Evolutionary conservation across 2,888 invertebrate genomes (phyloP).

Genomic region (Cataglyphis cursor): DNA sequence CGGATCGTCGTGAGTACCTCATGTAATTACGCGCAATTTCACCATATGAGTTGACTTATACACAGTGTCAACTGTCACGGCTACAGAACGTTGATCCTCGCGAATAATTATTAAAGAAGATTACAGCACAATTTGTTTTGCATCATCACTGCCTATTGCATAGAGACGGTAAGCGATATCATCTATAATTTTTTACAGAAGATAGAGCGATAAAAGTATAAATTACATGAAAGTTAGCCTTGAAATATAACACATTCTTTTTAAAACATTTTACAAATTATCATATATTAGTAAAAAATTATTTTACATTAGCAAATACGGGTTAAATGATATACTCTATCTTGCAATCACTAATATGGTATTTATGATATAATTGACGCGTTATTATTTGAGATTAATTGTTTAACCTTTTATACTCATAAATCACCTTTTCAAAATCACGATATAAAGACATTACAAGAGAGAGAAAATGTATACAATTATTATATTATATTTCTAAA

Average conservation of each 20-base stretch:
- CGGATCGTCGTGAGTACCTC: not conserved
- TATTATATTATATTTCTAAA: not conserved
- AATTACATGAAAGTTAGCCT: not conserved
- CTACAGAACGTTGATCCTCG: not conserved
- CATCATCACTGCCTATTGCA: not conserved
- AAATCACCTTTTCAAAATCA: not conserved
- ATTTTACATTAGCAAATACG: not conserved
- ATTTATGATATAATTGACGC: not conserved
- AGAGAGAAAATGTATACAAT: not conserved
- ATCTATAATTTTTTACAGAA: not conserved
- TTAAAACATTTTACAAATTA: not conserved
- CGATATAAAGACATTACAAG: not conserved
- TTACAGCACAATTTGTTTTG: constrained; percentile 9
- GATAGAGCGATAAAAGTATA: not conserved
- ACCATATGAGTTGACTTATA: constrained; percentile 38
- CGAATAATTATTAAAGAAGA: constrained; percentile 28
- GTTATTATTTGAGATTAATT: constrained; percentile 1
- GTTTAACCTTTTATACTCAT: not conserved
- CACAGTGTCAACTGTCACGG: constrained; percentile 16
- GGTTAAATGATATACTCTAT: not conserved
- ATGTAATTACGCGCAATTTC: constrained; percentile 54
- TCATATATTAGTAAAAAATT: not conserved
- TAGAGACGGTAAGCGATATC: not conserved
- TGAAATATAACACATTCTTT: not conserved
- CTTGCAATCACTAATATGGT: not conserved